Base-by-base conservation (phyloP, 2,888 invertebrate species). In the Caenorhabditis japonica region DNA sequence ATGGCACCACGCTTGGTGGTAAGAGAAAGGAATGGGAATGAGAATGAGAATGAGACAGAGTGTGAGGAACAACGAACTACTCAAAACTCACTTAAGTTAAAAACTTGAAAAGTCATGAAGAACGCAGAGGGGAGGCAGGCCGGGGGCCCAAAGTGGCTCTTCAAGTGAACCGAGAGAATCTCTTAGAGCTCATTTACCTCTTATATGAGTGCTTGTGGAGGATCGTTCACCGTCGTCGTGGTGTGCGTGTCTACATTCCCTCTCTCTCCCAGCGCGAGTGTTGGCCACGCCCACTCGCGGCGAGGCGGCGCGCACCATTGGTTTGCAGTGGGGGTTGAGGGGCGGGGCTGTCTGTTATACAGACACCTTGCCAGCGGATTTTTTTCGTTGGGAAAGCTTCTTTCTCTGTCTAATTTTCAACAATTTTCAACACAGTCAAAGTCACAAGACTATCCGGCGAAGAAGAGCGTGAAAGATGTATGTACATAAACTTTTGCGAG, bases 171-270 rank as follows among this genome's bases (percentile, higher is more conserved):
- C 60, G 49, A 60, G 71, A 71, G 74, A 74, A 77, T 77, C 77
- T 77, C 73, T 71, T 69, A 70, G 73, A 69, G 77, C 77, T 77
- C 77, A 77, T 77, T 77, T 77, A 70, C 66, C 72, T 77, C 77
- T 77, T 77, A 71, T 69, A 77, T 77, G 77, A 75, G 77, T 74
- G 74, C 68, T 68, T 56, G 71, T 66, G 68, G 74, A 72, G 69
- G 68, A 64, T 72, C 69, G 66, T 66, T 72, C 64, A 49, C 66
- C 47, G 30, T 30, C n/a, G n/a, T n/a, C n/a, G n/a, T n/a, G n/a
- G 56, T 60, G 59, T 64, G 61, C 52, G 38, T 25, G 36, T 62
- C 46, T 23, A 64, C 70, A 53, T 44, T 58, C 43, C 76, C 46
- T 58, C 73, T 61, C 60, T 66, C 56, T 56, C 36, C 55, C 36